Conservation (phyloP, 1,140 invertebrate genomes). For the Eurosta solidaginis region DNA sequence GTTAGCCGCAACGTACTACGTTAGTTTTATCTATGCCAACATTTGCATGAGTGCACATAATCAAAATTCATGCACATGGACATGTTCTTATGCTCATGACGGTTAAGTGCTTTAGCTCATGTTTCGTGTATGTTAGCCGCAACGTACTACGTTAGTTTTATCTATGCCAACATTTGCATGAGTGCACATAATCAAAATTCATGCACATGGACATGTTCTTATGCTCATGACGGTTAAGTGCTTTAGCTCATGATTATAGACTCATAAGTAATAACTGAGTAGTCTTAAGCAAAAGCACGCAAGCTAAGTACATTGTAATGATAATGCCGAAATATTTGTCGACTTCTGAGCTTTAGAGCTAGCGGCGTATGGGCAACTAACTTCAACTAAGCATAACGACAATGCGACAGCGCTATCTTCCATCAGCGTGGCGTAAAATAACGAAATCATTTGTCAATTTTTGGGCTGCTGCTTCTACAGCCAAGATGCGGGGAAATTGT, state of each 20-base stretch:
- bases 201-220: background rate
- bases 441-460: constrained; percentile 25
- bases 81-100: background rate
- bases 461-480: background rate
- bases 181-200: background rate
- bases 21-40: too few relatives aligned
- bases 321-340: too few relatives aligned
- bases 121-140: too few relatives aligned
- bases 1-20: too few relatives aligned
- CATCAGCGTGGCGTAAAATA: constrained; percentile 13
- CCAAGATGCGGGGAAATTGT: background rate
- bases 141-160: too few relatives aligned
- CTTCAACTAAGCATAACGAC: background rate
- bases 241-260: background rate
- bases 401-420: background rate
- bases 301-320: too few relatives aligned
- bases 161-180: background rate
- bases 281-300: too few relatives aligned
- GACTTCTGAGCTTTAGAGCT: background rate
- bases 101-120: background rate
- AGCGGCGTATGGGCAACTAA: constrained; percentile 1
- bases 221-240: too few relatives aligned
- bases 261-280: too few relatives aligned
- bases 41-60: constrained; percentile 12
- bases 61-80: background rate